Evolutionary conservation across 2,888 invertebrate species (phyloP).

Genomic region (Alloscopus bannaensis): DNA sequence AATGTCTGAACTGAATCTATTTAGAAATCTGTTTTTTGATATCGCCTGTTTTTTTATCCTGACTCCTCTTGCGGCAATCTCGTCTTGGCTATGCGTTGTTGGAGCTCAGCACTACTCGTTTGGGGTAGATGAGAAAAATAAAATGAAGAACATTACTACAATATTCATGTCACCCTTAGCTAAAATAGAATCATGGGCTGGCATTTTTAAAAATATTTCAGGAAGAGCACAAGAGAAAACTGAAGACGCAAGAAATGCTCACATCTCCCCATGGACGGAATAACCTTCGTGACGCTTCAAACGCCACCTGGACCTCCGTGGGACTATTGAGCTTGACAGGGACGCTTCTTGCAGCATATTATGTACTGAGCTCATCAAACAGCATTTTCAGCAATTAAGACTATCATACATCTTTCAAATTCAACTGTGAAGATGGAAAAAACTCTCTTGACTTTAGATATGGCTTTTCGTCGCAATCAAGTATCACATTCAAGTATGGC

Average conservation of each 20-base stretch:
- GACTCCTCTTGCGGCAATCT: slow-evolving; percentile 75
- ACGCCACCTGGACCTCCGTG: slow-evolving; percentile 72
- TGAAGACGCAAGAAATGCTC: neutral
- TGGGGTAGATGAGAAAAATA: no score
- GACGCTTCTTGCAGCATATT: slow-evolving; percentile 70
- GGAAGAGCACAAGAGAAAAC: slow-evolving; percentile 37
- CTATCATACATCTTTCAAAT: no score
- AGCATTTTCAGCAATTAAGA: no score
- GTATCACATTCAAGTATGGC: slow-evolving; percentile 71
- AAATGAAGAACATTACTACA: no score
- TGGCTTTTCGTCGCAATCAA: slow-evolving; percentile 71
- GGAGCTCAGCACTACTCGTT: slow-evolving; percentile 74
- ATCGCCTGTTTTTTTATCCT: slow-evolving; percentile 75
- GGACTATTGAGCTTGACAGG: slow-evolving; percentile 71
- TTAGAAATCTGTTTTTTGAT: slow-evolving; percentile 76
- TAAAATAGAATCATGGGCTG: no score
- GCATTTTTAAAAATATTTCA: slow-evolving; percentile 13
- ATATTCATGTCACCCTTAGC: no score
- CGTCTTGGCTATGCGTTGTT: slow-evolving; percentile 75
- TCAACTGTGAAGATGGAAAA: no score
- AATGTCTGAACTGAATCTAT: slow-evolving; percentile 4
- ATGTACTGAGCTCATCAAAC: no score
- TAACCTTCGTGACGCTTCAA: slow-evolving; percentile 58
- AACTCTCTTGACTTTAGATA: slow-evolving; percentile 39
- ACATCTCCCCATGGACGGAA: neutral